phyloP scores from a whole-genome alignment of 2,888 invertebrate species.

The Mesorhabditis sp. region DNA sequence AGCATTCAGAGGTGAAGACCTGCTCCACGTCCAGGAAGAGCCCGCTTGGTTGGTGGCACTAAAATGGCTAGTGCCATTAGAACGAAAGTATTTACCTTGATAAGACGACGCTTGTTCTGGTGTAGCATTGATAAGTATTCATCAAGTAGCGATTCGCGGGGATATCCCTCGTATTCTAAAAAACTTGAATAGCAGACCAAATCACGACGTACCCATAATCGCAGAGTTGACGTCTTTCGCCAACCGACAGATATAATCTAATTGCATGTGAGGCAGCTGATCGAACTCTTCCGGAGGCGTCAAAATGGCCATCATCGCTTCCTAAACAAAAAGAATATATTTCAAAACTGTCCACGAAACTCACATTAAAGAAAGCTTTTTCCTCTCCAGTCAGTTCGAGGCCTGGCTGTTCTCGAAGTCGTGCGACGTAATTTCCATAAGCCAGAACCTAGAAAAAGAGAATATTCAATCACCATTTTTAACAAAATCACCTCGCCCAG shows the following conservation, averaged over 20 bases:
- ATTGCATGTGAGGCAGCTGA: background rate
- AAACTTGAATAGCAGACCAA: background rate
- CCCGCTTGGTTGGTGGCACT: too few relatives aligned
- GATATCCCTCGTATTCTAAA: conserved; percentile 1
- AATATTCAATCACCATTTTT: background rate
- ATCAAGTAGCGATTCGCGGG: background rate
- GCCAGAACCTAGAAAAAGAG: background rate
- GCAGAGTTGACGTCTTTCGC: background rate
- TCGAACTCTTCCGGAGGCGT: background rate
- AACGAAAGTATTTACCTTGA: background rate
- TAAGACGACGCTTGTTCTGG: background rate
- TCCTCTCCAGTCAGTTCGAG: background rate
- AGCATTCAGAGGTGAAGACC: background rate
- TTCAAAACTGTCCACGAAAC: conserved; percentile 1
- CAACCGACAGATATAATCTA: background rate
- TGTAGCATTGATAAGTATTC: background rate
- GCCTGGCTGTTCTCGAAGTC: background rate
- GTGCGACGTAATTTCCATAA: background rate
- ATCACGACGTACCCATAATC: background rate
- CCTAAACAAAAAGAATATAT: background rate
- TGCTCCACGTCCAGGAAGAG: too few relatives aligned
- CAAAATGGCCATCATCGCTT: background rate
- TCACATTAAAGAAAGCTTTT: background rate
- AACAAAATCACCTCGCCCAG: background rate
- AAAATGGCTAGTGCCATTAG: too few relatives aligned